phyloP scores from a whole-genome alignment of 2,113 vertebrate genomes.

The Nematolebias whitei region DNA sequence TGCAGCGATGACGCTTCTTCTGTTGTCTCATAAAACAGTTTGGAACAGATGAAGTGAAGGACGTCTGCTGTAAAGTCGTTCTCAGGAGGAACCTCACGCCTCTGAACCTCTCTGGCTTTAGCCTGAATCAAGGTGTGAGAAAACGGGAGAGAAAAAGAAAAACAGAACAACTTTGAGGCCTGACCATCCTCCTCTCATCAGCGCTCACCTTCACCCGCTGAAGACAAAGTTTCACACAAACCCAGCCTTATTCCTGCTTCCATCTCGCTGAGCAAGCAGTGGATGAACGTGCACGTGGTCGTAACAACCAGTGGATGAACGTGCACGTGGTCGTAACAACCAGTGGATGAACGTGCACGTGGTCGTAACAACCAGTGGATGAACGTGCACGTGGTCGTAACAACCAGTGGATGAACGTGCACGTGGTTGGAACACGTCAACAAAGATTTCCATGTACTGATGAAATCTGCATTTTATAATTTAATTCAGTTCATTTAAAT shows the following conservation, averaged over 20 bases:
- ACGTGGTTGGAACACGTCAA: constrained; percentile 21
- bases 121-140: constrained; percentile 47
- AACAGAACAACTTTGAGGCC: no score
- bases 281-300: no score
- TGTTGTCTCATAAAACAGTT: no score
- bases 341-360: no score
- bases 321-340: no score
- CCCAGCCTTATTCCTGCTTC: constrained; percentile 9
- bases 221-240: no score
- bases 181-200: no score
- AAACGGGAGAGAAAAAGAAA: constrained; percentile 62
- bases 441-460: constrained; percentile 18
- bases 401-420: neutral
- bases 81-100: constrained; percentile 17
- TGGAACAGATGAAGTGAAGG: no score
- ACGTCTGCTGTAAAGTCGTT: neutral
- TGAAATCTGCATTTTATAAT: neutral
- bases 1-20: constrained; percentile 17
- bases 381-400: no score
- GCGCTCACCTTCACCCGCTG: no score
- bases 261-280: no score
- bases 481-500: constrained; percentile 3
- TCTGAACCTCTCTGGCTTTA: constrained; percentile 53
- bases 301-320: constrained; percentile 49
- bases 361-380: no score